These are phyloP conservation scores for Calliopsis andreniformis DNA, from an alignment of 1,140 invertebrate genomes.

Conservation along the genomic window DNA sequence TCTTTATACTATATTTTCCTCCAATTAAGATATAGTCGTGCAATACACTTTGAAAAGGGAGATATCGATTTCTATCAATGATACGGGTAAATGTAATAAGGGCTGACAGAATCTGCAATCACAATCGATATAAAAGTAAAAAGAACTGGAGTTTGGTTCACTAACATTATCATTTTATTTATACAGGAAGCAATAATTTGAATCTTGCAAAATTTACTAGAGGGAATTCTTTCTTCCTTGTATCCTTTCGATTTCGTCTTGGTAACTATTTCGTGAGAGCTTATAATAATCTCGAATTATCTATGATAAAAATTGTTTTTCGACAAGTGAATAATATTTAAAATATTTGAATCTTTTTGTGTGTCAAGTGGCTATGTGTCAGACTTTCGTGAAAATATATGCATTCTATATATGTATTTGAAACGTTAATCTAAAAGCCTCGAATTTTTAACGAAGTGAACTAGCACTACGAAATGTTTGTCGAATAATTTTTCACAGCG, in stretches of 20 bases:
- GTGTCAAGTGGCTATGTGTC: slow-evolving; percentile 37
- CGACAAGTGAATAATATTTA: background rate
- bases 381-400: slow-evolving; percentile 30
- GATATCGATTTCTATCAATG: background rate
- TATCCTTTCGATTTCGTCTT: slow-evolving; percentile 28
- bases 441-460: background rate
- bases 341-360: slow-evolving; percentile 31
- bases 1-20: background rate
- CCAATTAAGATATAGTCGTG: background rate
- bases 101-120: background rate
- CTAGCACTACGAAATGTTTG: slow-evolving; percentile 27
- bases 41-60: background rate
- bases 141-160: background rate
- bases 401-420: slow-evolving; percentile 19
- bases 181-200: slow-evolving; percentile 1
- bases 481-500: slow-evolving; percentile 41
- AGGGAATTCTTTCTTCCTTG: slow-evolving; percentile 22
- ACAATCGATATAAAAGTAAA: background rate
- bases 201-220: background rate
- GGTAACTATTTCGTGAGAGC: background rate
- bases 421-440: slow-evolving; percentile 19
- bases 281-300: slow-evolving; percentile 1
- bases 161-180: background rate
- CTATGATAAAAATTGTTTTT: slow-evolving; percentile 6
- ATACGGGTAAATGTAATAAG: background rate